Evolutionary conservation across 2,797 vertebrate genomes (phyloP).

Genomic region (Coendou prehensilis): DNA sequence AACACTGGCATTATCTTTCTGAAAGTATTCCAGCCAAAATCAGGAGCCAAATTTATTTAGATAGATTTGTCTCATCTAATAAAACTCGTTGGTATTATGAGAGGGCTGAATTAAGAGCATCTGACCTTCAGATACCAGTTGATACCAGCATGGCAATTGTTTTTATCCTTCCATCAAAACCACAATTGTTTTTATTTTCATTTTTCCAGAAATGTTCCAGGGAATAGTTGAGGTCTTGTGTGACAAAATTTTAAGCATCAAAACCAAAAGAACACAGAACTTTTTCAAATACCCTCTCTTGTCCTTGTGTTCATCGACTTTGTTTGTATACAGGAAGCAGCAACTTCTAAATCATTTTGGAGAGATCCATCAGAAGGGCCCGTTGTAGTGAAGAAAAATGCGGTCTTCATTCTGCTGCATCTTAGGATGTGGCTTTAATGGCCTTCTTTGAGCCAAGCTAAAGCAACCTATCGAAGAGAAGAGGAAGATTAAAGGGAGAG

Average conservation of each 20-base stretch:
- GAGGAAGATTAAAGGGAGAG: neutral
- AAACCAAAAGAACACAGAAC: neutral
- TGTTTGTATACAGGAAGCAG: neutral
- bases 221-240: conserved; percentile 31
- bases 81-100: neutral
- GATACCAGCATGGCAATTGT: neutral
- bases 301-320: neutral
- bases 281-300: conserved; percentile 39
- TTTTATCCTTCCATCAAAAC: neutral
- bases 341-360: conserved; percentile 28
- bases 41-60: neutral
- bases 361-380: neutral
- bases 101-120: neutral
- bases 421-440: neutral
- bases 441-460: conserved; percentile 55
- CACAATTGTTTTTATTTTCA: neutral
- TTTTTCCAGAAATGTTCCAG: neutral
- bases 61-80: neutral
- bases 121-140: neutral
- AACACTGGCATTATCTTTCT: conserved; percentile 30
- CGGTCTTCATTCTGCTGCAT: neutral
- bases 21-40: conserved; percentile 11
- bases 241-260: conserved; percentile 33
- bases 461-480: conserved; percentile 5
- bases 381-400: conserved; percentile 43